phyloP scores from a whole-genome alignment of 2,113 vertebrate species.

The Tretioscincus oriximinensis region DNA sequence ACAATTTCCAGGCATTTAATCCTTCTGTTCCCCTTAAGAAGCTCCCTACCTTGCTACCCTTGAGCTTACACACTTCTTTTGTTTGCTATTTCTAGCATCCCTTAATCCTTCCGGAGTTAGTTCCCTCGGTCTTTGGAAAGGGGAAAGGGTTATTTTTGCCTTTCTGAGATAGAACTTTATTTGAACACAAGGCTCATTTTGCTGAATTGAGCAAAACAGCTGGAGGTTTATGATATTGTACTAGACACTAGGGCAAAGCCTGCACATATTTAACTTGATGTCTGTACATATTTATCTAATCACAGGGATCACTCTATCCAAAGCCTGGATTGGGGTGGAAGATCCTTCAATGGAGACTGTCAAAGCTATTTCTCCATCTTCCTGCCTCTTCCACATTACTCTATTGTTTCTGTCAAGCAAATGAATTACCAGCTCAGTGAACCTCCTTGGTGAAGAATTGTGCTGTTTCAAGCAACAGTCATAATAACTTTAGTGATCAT shows the following conservation, averaged over 20 bases:
- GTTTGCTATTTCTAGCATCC: conserved; percentile 47
- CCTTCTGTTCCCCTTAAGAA: conserved; percentile 55
- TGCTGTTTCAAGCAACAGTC: fast-evolving
- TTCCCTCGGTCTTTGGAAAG: conserved; percentile 18
- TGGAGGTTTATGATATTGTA: conserved; percentile 64
- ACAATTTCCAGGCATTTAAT: conserved; percentile 17
- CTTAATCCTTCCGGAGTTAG: conserved; percentile 51
- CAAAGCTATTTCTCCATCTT: conserved; percentile 10
- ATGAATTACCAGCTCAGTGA: conserved; percentile 32
- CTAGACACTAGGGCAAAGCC: conserved; percentile 65
- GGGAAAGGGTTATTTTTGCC: conserved; percentile 47
- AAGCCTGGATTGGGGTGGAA: not conserved
- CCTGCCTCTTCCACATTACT: not conserved
- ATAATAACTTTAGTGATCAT: not conserved
- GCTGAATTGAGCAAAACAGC: conserved; percentile 56
- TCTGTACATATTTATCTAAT: conserved; percentile 74
- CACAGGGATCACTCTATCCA: conserved; percentile 45
- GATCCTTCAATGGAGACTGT: conserved; percentile 9
- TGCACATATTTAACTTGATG: conserved; percentile 69
- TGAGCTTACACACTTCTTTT: not conserved
- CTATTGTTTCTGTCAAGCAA: not conserved
- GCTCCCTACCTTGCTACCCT: conserved; percentile 8
- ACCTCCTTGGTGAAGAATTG: not conserved
- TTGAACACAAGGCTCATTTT: conserved; percentile 58
- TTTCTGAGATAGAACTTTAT: conserved; percentile 53